Evolutionary conservation across 2,113 vertebrate species (phyloP), one percentile per base, ranked within the genome.

Genomic region (Gambusia holbrooki): DNA sequence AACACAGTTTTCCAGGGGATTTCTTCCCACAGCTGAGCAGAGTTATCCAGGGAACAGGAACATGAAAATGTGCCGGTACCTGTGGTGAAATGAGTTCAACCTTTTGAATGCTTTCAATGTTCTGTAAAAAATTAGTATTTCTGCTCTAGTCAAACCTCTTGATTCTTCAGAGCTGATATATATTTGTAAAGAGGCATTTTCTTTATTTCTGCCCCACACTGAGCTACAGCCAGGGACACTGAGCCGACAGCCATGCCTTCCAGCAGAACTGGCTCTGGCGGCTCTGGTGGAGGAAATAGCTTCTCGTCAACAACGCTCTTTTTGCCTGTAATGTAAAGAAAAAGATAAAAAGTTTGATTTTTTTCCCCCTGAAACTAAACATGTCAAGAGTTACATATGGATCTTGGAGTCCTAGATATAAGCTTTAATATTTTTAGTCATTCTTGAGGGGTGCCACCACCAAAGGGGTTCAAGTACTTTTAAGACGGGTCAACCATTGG

Each of bases 151-250:
- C 69, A 74, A 33, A 93, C 96, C 96, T 95, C 86, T 3, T 5
- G 1, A 10, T 77, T 85, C 84, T 94, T 96, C 68, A 98, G 78
- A 27, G 69, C 51, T 0, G 94, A 88, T 12, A 97, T 88, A 19
- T 95, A 71, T 11, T 92, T 73, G 84, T 98, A 98, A 60, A 99
- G 76, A 0, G 95, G 94, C 1, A 76, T n/a, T 5, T 0, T 45
- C 65, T 60, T 67, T 62, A 96, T 30, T 0, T 28, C 58, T 0
- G 96, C 95, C 1, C 91, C 95, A 58, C 95, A 73, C 88, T 94
- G 97, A 63, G 96, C 95, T n/a, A 96, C 42, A 32, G 95, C 96
- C 19, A 98, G 91, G 0, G 97, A 99, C n/a, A 95, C 40, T 0
- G 93, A 94, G 1, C 95, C 96, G 0, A 98, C 89, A 54, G 96